Conservation (phyloP, 2,888 invertebrate species). For the Synergus laeviventris region DNA sequence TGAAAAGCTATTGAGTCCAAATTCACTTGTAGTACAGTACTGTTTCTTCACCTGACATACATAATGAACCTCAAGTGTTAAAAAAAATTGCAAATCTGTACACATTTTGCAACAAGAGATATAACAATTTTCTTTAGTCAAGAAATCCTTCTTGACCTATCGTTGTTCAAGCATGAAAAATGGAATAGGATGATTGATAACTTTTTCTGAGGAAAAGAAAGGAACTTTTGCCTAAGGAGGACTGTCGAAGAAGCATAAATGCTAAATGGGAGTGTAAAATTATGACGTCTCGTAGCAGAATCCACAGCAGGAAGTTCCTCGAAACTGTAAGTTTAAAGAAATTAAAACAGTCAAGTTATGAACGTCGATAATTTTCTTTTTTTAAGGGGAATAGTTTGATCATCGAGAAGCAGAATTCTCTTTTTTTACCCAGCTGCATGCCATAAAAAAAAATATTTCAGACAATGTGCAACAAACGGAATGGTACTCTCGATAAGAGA, state of each 20-base stretch:
- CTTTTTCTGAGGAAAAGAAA: background rate
- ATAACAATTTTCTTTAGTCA: conserved; percentile 20
- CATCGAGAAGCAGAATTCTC: conserved; percentile 50
- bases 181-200: conserved; percentile 12
- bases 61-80: conserved; percentile 30
- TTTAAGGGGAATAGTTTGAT: background rate
- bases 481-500: conserved; percentile 1
- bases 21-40: conserved; percentile 19
- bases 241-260: conserved; percentile 51
- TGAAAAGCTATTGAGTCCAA: conserved; percentile 19
- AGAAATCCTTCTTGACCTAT: conserved; percentile 10
- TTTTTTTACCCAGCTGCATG: conserved; percentile 52
- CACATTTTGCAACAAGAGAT: conserved; percentile 11
- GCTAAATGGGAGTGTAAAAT: conserved; percentile 60
- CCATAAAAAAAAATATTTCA: conserved; percentile 41
- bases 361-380: conserved; percentile 34
- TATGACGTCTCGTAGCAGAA: conserved; percentile 71
- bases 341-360: conserved; percentile 74
- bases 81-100: conserved; percentile 34
- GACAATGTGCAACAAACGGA: background rate
- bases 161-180: background rate
- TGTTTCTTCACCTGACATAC: conserved; percentile 24
- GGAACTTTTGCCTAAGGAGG: conserved; percentile 44
- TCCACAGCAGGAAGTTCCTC: conserved; percentile 70
- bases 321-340: conserved; percentile 76